Percentiles rank a stretch among this genome's conserved stretches.
These are phyloP conservation scores for Alloplasta piceator DNA, from an alignment of 2,888 invertebrate genomes.

Conservation along the genomic window DNA sequence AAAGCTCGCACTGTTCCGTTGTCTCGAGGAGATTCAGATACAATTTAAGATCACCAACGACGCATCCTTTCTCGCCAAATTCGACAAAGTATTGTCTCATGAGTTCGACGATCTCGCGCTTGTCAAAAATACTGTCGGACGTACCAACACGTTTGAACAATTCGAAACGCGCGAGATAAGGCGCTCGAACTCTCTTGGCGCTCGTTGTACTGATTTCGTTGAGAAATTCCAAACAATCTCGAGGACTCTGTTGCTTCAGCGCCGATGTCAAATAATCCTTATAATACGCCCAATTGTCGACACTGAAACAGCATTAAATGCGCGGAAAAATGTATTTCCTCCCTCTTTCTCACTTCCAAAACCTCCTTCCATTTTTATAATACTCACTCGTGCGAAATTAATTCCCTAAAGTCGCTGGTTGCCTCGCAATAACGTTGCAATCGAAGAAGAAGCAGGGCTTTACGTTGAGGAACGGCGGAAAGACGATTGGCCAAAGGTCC, in stretches of 20 bases:
- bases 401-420: slow-evolving; percentile 89
- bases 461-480: slow-evolving; percentile 85
- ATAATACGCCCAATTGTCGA: slow-evolving; percentile 84
- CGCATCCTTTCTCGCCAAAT: slow-evolving; percentile 95
- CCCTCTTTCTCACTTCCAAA: not conserved
- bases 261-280: slow-evolving; percentile 83
- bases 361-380: too few species aligned
- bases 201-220: slow-evolving; percentile 75
- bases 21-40: slow-evolving; percentile 89
- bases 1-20: slow-evolving; percentile 86
- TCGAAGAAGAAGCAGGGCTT: slow-evolving; percentile 90
- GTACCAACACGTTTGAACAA: slow-evolving; percentile 85
- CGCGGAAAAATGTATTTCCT: not conserved
- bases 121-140: slow-evolving; percentile 81
- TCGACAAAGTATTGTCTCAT: slow-evolving; percentile 91
- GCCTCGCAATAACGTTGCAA: slow-evolving; percentile 90
- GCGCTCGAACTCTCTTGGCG: slow-evolving; percentile 87
- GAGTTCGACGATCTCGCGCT: slow-evolving; percentile 85
- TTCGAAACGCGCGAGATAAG: slow-evolving; percentile 93
- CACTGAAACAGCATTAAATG: slow-evolving; percentile 72
- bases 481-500: slow-evolving; percentile 86
- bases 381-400: slow-evolving; percentile 89
- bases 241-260: slow-evolving; percentile 77
- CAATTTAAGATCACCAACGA: slow-evolving; percentile 91
- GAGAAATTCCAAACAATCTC: slow-evolving; percentile 81